These are phyloP conservation scores for Taeniopygia guttata DNA, from an alignment of 2,797 vertebrate species.

Conservation along the genomic window DNA sequence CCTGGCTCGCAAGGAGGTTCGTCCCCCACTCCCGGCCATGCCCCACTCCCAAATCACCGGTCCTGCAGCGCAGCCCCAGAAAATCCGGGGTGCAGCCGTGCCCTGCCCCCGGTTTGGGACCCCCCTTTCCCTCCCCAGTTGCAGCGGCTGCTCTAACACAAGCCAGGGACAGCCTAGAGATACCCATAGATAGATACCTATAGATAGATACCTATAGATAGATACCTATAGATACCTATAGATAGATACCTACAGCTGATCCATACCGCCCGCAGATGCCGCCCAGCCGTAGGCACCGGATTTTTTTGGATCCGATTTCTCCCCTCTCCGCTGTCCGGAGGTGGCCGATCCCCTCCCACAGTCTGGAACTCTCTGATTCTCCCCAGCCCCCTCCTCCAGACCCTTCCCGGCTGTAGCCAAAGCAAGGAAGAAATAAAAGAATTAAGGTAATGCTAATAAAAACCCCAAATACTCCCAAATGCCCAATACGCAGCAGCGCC, in stretches of 20 bases:
- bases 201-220: neutral
- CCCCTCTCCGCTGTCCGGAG: neutral
- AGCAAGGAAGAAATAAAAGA: neutral
- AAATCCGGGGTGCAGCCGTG: neutral
- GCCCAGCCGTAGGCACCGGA: neutral
- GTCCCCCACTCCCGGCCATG: neutral
- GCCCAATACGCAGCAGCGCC: neutral
- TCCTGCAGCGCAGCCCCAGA: neutral
- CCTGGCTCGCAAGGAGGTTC: neutral
- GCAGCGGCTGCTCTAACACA: neutral
- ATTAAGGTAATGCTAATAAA: neutral
- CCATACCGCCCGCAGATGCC: neutral
- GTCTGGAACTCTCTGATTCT: rapidly evolving
- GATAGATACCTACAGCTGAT: neutral
- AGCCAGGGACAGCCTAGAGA: neutral
- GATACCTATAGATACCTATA: neutral
- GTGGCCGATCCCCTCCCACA: neutral
- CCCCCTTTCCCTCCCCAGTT: rapidly evolving
- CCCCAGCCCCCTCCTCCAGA: neutral
- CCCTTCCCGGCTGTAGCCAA: neutral
- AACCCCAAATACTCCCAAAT: neutral
- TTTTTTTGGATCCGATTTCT: neutral
- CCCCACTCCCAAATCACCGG: rapidly evolving
- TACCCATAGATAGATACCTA: rapidly evolving
- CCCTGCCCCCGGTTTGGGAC: neutral